Evolutionary conservation across 2,888 invertebrate genomes (phyloP).

Genomic region (Sminthurides aquaticus): DNA sequence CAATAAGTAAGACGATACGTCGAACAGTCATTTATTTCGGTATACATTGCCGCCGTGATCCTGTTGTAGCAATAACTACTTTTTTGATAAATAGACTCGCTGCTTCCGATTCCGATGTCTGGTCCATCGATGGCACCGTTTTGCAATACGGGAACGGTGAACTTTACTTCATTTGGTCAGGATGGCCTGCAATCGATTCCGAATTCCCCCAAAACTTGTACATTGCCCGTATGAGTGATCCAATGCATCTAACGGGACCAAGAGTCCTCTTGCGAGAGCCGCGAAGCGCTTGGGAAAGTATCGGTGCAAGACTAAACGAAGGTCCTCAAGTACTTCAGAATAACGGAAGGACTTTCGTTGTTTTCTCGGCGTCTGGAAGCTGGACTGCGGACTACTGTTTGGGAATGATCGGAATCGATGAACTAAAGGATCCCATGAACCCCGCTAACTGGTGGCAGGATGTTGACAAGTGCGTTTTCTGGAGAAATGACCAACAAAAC

Average conservation of each 20-base stretch:
- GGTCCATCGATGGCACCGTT: neutral
- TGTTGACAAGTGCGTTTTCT: conserved; percentile 28
- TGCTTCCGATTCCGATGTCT: neutral
- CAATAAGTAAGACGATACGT: neutral
- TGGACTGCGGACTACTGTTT: conserved; percentile 40
- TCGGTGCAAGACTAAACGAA: conserved; percentile 31
- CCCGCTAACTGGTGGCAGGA: conserved; percentile 35
- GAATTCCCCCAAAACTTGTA: conserved; percentile 40
- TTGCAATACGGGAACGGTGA: conserved; percentile 29
- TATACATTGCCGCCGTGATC: too few relatives aligned
- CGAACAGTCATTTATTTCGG: neutral
- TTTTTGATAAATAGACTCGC: conserved; percentile 18
- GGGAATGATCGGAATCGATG: conserved; percentile 40
- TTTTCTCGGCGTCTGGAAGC: conserved; percentile 38
- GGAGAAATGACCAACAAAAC: conserved; percentile 36
- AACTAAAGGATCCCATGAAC: conserved; percentile 32
- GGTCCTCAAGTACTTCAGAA: conserved; percentile 38
- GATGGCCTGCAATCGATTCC: conserved; percentile 36
- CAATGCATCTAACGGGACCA: conserved; percentile 30
- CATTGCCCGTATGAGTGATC: conserved; percentile 39
- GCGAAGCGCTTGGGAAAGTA: conserved; percentile 30
- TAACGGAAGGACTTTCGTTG: conserved; percentile 33
- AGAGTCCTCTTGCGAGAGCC: conserved; percentile 32
- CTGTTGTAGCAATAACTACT: conserved; percentile 24
- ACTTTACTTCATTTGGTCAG: conserved; percentile 38